Evolutionary conservation across 35 echinoderm and acorn worm genomes (phyloP).

Genomic region (Diadema setosum): DNA sequence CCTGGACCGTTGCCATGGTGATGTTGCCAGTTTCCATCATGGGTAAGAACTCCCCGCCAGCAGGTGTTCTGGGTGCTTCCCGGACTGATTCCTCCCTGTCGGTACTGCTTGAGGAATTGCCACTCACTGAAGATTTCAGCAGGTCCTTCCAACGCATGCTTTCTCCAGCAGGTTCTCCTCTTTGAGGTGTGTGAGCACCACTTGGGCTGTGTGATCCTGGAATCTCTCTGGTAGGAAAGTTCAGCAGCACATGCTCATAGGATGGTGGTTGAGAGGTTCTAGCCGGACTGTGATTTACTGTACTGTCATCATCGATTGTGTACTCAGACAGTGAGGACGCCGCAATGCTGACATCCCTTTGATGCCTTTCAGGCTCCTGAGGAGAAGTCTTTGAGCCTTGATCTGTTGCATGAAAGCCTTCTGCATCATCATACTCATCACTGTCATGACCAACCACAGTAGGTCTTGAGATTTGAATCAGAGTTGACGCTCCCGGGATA

Average conservation of each 20-base stretch:
- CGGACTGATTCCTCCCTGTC: neutral
- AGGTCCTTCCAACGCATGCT: neutral
- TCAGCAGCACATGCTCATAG: too few species aligned
- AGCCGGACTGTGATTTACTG: neutral
- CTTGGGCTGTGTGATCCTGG: neutral
- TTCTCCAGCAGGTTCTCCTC: neutral
- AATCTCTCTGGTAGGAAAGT: too few species aligned
- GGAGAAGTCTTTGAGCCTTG: neutral
- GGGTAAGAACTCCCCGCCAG: neutral
- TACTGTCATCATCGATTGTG: neutral
- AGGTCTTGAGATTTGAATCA: neutral
- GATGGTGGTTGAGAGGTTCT: neutral
- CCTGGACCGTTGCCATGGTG: neutral
- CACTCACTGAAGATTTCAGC: neutral
- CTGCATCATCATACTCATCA: neutral
- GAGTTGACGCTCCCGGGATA: neutral
- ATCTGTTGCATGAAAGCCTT: neutral
- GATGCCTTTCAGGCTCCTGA: neutral
- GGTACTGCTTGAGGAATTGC: neutral
- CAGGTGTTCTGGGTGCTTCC: neutral
- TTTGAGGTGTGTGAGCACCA: neutral
- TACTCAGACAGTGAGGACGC: neutral
- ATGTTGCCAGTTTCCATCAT: neutral
- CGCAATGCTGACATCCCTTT: neutral
- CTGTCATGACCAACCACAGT: neutral